Evolutionary conservation across 2,888 invertebrate genomes (phyloP).

Genomic region (Napeogenes sylphis): DNA sequence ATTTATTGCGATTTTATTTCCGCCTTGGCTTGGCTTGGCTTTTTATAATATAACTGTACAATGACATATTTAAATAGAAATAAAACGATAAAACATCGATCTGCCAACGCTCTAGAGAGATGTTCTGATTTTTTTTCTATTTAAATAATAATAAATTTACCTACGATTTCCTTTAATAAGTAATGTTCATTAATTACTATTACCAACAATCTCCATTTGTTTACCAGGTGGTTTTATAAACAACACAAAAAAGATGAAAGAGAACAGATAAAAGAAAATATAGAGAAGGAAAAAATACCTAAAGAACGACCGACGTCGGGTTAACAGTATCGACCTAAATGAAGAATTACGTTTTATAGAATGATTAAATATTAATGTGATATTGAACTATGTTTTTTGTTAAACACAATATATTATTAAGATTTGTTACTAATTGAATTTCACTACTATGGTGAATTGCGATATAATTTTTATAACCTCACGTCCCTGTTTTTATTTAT

Average conservation of each 20-base stretch:
- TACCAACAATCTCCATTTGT: constrained; percentile 4
- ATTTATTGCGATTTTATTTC: too few species aligned
- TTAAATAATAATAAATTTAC: background rate
- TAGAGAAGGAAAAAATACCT: constrained; percentile 10
- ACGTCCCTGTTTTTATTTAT: too few species aligned
- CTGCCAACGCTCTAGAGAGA: too few species aligned
- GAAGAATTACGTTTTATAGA: constrained; percentile 37
- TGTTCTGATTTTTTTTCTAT: too few species aligned
- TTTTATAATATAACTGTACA: too few species aligned
- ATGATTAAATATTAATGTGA: constrained; percentile 27
- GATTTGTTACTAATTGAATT: too few species aligned
- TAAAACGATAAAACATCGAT: too few species aligned
- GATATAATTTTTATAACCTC: too few species aligned
- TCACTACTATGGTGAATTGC: too few species aligned
- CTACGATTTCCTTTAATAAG: background rate
- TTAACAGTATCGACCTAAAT: constrained; percentile 43
- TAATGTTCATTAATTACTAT: background rate
- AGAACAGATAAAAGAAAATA: constrained; percentile 14
- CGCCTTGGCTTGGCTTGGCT: too few species aligned
- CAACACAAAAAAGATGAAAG: constrained; percentile 41
- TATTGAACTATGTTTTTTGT: background rate
- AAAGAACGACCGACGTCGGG: constrained; percentile 33
- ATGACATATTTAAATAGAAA: too few species aligned
- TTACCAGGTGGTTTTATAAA: constrained; percentile 56
- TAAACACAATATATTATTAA: too few species aligned